phyloP scores from a whole-genome alignment of 2,888 invertebrate species.

The Thecocarcelia acutangulata region DNA sequence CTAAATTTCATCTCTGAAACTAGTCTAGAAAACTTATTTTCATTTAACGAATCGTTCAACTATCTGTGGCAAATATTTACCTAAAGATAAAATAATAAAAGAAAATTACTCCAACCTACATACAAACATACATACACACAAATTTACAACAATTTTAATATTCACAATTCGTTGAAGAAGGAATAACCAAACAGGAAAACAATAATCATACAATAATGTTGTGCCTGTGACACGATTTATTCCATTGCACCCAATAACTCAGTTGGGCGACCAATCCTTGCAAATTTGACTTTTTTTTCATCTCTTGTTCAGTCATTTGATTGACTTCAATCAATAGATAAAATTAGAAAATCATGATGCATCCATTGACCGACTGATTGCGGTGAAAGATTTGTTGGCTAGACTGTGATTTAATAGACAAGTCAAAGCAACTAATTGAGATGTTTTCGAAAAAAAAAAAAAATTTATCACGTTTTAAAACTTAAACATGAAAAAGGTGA shows the following conservation, averaged over 20 bases:
- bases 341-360: conserved; percentile 66
- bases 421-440: conserved; percentile 43
- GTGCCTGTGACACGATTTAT: conserved; percentile 55
- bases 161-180: no score
- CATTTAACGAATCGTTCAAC: no score
- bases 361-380: conserved; percentile 61
- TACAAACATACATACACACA: no score
- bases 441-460: conserved; percentile 24
- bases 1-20: no score
- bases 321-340: conserved; percentile 54
- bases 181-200: conserved; percentile 49
- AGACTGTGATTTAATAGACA: conserved; percentile 44
- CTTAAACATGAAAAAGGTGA: conserved; percentile 33
- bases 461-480: conserved; percentile 56
- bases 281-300: conserved; percentile 7
- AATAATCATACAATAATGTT: conserved; percentile 60
- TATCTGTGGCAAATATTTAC: background rate
- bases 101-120: background rate
- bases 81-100: background rate
- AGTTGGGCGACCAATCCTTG: conserved; percentile 59
- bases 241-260: conserved; percentile 37
- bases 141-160: background rate
- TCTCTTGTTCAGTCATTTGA: conserved; percentile 29
- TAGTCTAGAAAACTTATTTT: no score
- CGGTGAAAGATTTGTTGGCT: conserved; percentile 39